Evolutionary conservation across 2,113 vertebrate species (phyloP).

Genomic region (Hippolais icterina): DNA sequence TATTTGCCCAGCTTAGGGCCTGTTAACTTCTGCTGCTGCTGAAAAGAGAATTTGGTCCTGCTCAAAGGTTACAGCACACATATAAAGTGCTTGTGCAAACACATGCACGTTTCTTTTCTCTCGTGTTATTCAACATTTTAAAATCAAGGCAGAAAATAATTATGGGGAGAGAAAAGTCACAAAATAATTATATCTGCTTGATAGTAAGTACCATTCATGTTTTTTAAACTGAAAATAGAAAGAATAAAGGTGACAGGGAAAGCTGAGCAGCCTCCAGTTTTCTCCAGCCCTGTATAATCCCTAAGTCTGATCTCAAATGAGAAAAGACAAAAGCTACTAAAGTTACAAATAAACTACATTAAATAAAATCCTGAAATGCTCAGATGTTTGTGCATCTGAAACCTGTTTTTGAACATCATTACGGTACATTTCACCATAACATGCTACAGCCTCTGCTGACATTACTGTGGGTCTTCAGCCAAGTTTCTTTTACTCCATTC

Average conservation of each 20-base stretch:
- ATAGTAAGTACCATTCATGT: background rate
- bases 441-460: background rate
- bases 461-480: background rate
- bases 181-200: background rate
- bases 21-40: background rate
- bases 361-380: background rate
- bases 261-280: background rate
- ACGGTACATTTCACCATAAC: background rate
- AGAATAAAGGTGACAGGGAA: background rate
- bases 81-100: background rate
- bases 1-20: background rate
- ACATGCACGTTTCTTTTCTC: fast-evolving
- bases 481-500: background rate
- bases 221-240: background rate
- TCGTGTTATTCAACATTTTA: fast-evolving
- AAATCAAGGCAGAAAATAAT: background rate
- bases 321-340: background rate
- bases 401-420: background rate
- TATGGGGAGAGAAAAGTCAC: background rate
- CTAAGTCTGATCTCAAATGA: background rate
- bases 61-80: background rate
- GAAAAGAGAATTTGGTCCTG: background rate
- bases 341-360: background rate
- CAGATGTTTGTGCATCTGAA: background rate
- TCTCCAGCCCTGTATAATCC: background rate